Conservation (phyloP, 2,888 invertebrate species). For the Melieria picta region DNA sequence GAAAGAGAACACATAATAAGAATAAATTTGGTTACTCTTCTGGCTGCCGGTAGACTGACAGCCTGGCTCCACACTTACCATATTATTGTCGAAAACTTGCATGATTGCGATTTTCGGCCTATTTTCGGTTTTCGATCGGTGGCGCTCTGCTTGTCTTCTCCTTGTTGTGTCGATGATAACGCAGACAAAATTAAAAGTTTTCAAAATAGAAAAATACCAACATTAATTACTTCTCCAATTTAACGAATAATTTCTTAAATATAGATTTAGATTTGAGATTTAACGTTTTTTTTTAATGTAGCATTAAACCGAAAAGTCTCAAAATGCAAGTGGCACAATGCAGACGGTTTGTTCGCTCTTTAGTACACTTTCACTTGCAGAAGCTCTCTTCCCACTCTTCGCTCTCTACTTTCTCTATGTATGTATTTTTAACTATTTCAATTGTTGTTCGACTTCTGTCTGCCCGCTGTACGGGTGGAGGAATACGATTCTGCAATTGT, state of each 20-base stretch:
- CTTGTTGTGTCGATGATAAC: too few relatives aligned
- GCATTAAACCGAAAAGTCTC: neutral
- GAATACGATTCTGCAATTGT: too few relatives aligned
- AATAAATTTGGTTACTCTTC: too few relatives aligned
- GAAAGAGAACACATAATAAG: too few relatives aligned
- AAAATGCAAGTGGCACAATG: too few relatives aligned
- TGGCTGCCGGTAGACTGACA: too few relatives aligned
- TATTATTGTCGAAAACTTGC: slow-evolving; percentile 61
- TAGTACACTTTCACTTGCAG: too few relatives aligned
- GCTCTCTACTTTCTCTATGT: neutral
- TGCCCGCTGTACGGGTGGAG: neutral
- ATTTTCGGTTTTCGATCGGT: neutral
- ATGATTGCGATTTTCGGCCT: slow-evolving; percentile 42
- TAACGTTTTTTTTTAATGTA: neutral
- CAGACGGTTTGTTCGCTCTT: too few relatives aligned
- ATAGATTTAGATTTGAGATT: neutral
- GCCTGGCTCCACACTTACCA: slow-evolving; percentile 51
- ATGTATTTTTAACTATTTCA: neutral
- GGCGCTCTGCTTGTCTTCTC: too few relatives aligned
- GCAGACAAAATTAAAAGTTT: neutral
- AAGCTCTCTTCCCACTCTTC: neutral
- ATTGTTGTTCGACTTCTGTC: neutral
- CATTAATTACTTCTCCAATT: neutral
- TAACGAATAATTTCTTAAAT: neutral
- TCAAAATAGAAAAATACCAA: neutral